Evolutionary conservation across 1,140 invertebrate genomes (phyloP).

Genomic region (Hesperophylax magnus): DNA sequence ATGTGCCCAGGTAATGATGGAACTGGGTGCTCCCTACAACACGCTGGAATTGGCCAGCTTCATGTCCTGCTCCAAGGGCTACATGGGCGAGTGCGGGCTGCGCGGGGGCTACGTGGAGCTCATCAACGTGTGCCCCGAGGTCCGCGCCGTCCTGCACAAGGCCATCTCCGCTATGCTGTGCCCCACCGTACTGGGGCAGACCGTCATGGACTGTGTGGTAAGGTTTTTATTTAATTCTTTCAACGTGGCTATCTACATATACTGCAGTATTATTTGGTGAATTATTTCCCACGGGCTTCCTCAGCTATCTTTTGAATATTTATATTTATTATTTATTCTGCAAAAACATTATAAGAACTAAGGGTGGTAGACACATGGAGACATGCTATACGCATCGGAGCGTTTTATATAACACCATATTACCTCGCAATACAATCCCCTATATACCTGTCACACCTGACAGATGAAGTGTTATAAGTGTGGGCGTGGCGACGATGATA

Average conservation of each 20-base stretch:
- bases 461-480: too few species aligned
- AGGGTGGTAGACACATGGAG: too few species aligned
- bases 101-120: slow-evolving; percentile 95
- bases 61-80: slow-evolving; percentile 98
- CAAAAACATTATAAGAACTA: too few species aligned
- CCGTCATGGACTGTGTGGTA: slow-evolving; percentile 80
- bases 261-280: too few species aligned
- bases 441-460: too few species aligned
- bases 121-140: slow-evolving; percentile 87
- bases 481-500: too few species aligned
- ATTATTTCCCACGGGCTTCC: neutral
- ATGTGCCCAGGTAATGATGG: slow-evolving; percentile 76
- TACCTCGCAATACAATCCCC: too few species aligned
- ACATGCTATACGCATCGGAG: too few species aligned
- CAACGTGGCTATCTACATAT: too few species aligned
- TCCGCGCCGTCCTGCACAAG: slow-evolving; percentile 91
- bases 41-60: slow-evolving; percentile 93
- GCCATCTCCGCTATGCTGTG: slow-evolving; percentile 97
- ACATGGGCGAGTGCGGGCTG: slow-evolving; percentile 93
- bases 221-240: slow-evolving; percentile 48
- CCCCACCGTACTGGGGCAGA: slow-evolving; percentile 92
- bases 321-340: too few species aligned
- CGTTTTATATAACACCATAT: too few species aligned
- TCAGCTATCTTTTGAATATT: neutral
- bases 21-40: slow-evolving; percentile 91